phyloP scores from a whole-genome alignment of 1,140 invertebrate species.

The Andrena cerasifolii region DNA sequence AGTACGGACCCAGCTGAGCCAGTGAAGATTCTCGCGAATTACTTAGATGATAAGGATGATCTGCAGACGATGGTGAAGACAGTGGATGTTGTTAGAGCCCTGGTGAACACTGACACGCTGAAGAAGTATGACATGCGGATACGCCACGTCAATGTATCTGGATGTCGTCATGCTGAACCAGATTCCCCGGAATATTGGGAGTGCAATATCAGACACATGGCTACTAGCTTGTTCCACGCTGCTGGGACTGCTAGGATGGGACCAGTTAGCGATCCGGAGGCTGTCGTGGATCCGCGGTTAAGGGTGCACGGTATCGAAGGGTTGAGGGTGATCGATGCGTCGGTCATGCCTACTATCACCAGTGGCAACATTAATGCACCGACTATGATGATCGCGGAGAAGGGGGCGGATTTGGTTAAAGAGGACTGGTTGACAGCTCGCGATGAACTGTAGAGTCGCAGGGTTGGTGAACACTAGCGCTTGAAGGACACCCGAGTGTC shows the following conservation, averaged over 20 bases:
- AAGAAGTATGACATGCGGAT: slow-evolving; percentile 66
- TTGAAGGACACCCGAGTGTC: no score
- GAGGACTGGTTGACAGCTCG: slow-evolving; percentile 45
- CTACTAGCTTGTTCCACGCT: slow-evolving; percentile 80
- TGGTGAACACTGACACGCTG: slow-evolving; percentile 67
- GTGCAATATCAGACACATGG: slow-evolving; percentile 80
- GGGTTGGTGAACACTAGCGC: no score
- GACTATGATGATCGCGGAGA: slow-evolving; percentile 90
- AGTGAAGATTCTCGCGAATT: slow-evolving; percentile 89
- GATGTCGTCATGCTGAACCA: slow-evolving; percentile 63
- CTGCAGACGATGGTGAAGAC: slow-evolving; percentile 73
- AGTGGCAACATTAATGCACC: slow-evolving; percentile 92
- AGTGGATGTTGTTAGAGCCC: slow-evolving; percentile 51
- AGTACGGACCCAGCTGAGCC: slow-evolving; percentile 84
- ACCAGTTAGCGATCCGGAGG: slow-evolving; percentile 73
- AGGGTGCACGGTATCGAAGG: slow-evolving; percentile 88
- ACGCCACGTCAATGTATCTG: slow-evolving; percentile 35
- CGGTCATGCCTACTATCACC: slow-evolving; percentile 89
- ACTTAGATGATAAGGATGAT: slow-evolving; percentile 83
- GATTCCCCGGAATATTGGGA: slow-evolving; percentile 81
- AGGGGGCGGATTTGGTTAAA: slow-evolving; percentile 85
- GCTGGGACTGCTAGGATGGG: slow-evolving; percentile 84
- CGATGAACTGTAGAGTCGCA: background rate
- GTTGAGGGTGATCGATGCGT: slow-evolving; percentile 89
- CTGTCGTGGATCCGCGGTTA: slow-evolving; percentile 90